phyloP scores from a whole-genome alignment of 1,140 invertebrate genomes.

The Sesamia nonagrioides region DNA sequence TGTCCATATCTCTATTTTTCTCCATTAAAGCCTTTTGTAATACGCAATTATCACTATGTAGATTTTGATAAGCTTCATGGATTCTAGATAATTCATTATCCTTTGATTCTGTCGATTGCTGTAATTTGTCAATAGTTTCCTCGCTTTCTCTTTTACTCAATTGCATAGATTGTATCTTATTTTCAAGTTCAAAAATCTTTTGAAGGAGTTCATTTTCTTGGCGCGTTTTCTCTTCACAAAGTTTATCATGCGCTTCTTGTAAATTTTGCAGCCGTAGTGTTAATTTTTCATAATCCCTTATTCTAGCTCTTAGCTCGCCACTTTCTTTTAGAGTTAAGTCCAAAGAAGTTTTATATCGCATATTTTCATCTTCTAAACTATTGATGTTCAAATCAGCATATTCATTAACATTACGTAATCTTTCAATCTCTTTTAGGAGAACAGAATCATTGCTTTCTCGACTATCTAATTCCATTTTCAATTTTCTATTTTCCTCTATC shows the following conservation, averaged over 20 bases:
- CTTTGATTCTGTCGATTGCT: slow-evolving; percentile 65
- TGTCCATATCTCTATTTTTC: slow-evolving; percentile 59
- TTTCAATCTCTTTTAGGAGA: slow-evolving; percentile 70
- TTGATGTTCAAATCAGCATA: slow-evolving; percentile 59
- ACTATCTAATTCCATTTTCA: slow-evolving; percentile 50
- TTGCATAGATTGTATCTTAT: slow-evolving; percentile 60
- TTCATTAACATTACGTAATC: slow-evolving; percentile 64
- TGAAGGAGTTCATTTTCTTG: slow-evolving; percentile 65
- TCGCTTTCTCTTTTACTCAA: slow-evolving; percentile 71
- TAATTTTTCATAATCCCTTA: slow-evolving; percentile 63
- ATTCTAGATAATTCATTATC: slow-evolving; percentile 59
- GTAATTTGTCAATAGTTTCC: slow-evolving; percentile 62
- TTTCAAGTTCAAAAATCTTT: slow-evolving; percentile 66
- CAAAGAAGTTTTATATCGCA: slow-evolving; percentile 66
- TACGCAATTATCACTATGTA: slow-evolving; percentile 53
- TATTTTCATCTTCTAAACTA: slow-evolving; percentile 68
- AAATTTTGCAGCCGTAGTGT: slow-evolving; percentile 62
- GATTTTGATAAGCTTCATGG: slow-evolving; percentile 44
- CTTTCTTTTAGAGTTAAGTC: slow-evolving; percentile 71
- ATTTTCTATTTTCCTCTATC: slow-evolving; percentile 57
- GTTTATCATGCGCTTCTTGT: slow-evolving; percentile 61
- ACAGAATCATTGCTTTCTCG: slow-evolving; percentile 60
- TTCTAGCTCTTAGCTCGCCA: slow-evolving; percentile 62
- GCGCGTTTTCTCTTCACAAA: slow-evolving; percentile 66
- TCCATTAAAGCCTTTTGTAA: slow-evolving; percentile 48